phyloP scores from a whole-genome alignment of 2,113 vertebrate species.

The Noturus placidus region DNA sequence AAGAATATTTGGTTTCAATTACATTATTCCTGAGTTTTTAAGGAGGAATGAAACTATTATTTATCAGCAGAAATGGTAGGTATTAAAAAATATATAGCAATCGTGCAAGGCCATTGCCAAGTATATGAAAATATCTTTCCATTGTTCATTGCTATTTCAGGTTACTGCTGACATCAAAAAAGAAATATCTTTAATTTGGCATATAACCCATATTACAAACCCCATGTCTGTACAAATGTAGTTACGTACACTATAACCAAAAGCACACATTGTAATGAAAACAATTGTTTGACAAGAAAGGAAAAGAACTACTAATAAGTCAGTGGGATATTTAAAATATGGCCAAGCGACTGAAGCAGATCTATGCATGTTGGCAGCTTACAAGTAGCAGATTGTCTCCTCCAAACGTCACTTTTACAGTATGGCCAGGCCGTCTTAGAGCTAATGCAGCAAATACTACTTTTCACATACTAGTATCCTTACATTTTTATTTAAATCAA shows the following conservation, averaged over 20 bases:
- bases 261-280: background rate
- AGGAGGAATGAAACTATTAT: background rate
- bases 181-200: background rate
- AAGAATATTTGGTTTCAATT: background rate
- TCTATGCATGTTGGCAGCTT: slow-evolving; percentile 28
- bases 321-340: background rate
- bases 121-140: background rate
- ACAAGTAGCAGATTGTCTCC: slow-evolving; percentile 30
- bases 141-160: background rate
- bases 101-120: background rate
- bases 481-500: background rate
- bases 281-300: background rate
- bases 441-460: background rate
- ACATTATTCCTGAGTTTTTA: background rate
- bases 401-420: background rate
- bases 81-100: background rate
- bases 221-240: background rate
- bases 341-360: background rate
- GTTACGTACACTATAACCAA: background rate
- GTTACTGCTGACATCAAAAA: background rate
- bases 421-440: background rate
- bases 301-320: background rate
- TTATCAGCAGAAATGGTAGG: background rate
- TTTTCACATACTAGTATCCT: background rate
- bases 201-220: slow-evolving; percentile 1